Evolutionary conservation across 2,888 invertebrate species (phyloP), one percentile per base, ranked within the genome.

Genomic region (Parascotia fuliginaria): DNA sequence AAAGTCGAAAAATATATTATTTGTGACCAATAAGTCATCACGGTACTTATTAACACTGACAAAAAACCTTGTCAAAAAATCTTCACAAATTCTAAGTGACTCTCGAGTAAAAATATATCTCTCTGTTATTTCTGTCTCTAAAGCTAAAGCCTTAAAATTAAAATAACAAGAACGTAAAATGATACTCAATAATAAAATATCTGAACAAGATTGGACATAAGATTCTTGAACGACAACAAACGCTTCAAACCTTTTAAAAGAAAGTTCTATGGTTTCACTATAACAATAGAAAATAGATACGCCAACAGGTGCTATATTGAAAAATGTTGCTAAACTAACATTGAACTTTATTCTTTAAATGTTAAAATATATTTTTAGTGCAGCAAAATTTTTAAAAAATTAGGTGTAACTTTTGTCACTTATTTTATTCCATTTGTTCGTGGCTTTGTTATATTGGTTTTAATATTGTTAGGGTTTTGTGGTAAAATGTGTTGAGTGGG

Each of bases 261-360:
- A 47, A 47, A 43, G 22, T 46, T 24, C 11, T 28, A 11, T 32
- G 33, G 39, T 42, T 37, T 45, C 27, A 19, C 14, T 22, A 29
- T 31, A 36, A 49, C 42, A 49, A 46, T 32, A 38, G 37, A 38
- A 12, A n/a, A 11, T 24, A 42, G 39, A 28, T 22, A 24, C 15
- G 11, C 46, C 56, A 53, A 57, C 53, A 53, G 50, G 53, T 54
- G 57, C 32, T 45, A 40, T 36, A 57, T 57, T 57, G 34, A 47
- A 57, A 37, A 31, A 34, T 22, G 2, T 19, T 29, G 19, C 5
- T 24, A 1, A 42, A 4, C 0, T 9, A 1, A 43, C 14, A 15
- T n/a, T 29, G 12, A 11, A 37, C 47, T 33, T 22, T 43, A 40
- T 28, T n/a, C 0, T 3, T 7, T 22, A 11, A 2, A 0, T 0